Base-by-base conservation (phyloP, 2,113 vertebrate species). In the Meriones unguiculatus region DNA sequence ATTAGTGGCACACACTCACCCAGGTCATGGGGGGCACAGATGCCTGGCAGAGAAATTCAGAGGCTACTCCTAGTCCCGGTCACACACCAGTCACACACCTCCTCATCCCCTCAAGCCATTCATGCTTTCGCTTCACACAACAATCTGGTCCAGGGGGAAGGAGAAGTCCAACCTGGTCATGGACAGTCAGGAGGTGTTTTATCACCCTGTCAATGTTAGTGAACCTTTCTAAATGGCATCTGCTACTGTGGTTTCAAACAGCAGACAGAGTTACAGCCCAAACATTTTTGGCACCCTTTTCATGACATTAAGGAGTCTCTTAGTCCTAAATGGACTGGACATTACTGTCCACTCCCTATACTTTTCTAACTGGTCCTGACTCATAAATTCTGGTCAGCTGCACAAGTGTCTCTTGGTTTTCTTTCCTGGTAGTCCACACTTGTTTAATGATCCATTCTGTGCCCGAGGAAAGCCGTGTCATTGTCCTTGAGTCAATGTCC, bases 351-450 rank as follows among this genome's bases (percentile, higher is more conserved):
- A 70, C 32, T 81, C 81, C 54, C 69, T 52, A 1, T 9, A 50
- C 28, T 75, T 35, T 18, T 88, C n/a, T 52, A 35, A 46, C 8
- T 10, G 50, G 2, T 18, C 50, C 65, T 69, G 1, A 70, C 59
- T 64, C 14, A 64, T 82, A 85, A 87, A 85, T 93, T 91, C 75
- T 2, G 3, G 94, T 93, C 80, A 93, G 67, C 57, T 17, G 0
- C 30, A 24, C 24, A 94, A 96, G 90, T 96, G 97, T 96, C 96
- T 93, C 84, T 57, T 62, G 41, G n/a, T 87, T 80, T 97, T 97
- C 85, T 82, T 92, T 89, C 90, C 30, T n/a, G 50, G 78, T 46
- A 57, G 57, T 72, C 95, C 95, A 82, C 81, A 90, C 91, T 92
- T 89, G 95, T 94, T 98, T 30, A 90, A 69, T 52, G 62, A 72